These are phyloP conservation scores for Ariolimax columbianus DNA, from an alignment of 2,888 invertebrate genomes.

Conservation along the genomic window DNA sequence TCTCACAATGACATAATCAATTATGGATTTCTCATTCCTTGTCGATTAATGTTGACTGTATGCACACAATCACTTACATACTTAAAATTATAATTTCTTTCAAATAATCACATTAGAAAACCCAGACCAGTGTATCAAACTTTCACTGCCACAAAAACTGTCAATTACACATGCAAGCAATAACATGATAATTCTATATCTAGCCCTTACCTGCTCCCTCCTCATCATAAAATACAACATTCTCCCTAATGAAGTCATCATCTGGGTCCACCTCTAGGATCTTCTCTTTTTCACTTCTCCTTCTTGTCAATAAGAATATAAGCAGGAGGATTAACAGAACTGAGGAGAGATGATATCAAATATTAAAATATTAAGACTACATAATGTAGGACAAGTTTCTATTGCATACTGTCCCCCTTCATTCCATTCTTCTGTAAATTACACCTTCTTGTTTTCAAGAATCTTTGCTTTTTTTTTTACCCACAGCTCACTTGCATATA, in stretches of 20 bases:
- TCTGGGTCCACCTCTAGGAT: constrained; percentile 98
- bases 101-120: no score
- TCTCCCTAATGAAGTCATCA: constrained; percentile 95
- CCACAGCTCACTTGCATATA: no score
- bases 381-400: background rate
- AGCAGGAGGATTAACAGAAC: constrained; percentile 8
- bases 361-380: background rate
- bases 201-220: constrained; percentile 93
- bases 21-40: no score
- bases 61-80: background rate
- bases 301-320: constrained; percentile 51
- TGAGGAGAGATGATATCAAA: background rate
- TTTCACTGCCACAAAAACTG: background rate
- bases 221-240: constrained; percentile 99
- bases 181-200: background rate
- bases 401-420: background rate
- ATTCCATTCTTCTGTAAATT: no score
- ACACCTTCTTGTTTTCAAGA: no score
- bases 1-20: no score
- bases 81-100: no score
- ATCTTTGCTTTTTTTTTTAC: no score
- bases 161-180: background rate
- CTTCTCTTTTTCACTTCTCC: constrained; percentile 79
- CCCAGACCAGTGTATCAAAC: no score
- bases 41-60: no score